These are phyloP conservation scores for Chondrilla cf. caribensis DNA, from an alignment of 37 sponge, comb jelly and placozoan genomes.

Conservation along the genomic window DNA sequence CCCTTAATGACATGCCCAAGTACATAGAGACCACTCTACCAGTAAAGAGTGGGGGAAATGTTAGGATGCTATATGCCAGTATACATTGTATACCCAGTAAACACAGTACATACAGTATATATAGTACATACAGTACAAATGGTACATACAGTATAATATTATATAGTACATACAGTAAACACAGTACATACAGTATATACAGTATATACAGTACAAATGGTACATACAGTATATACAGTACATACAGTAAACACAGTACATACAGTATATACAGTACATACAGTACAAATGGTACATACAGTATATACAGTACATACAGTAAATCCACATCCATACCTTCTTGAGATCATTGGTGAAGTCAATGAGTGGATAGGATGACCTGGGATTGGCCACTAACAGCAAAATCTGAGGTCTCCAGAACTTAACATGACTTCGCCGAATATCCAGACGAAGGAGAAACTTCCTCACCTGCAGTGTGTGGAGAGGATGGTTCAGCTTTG, in stretches of 20 bases:
- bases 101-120: too few species aligned
- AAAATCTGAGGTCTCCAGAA: slow-evolving; percentile 96
- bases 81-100: too few species aligned
- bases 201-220: too few species aligned
- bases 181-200: too few species aligned
- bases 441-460: slow-evolving; percentile 92
- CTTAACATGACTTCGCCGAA: slow-evolving; percentile 94
- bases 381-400: slow-evolving; percentile 89
- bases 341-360: slow-evolving; percentile 96
- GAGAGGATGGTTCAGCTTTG: not conserved
- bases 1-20: slow-evolving; percentile 77
- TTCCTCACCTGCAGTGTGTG: slow-evolving; percentile 83
- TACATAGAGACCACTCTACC: slow-evolving; percentile 44
- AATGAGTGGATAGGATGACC: slow-evolving; percentile 72
- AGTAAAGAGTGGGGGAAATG: not conserved
- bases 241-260: too few species aligned
- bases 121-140: too few species aligned
- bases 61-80: not conserved
- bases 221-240: too few species aligned
- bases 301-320: too few species aligned
- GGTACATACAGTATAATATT: too few species aligned
- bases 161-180: too few species aligned
- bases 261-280: too few species aligned
- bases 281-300: too few species aligned
- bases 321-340: slow-evolving; percentile 53